phyloP scores from a whole-genome alignment of 2,797 vertebrate genomes.

The Erpetoichthys calabaricus region DNA sequence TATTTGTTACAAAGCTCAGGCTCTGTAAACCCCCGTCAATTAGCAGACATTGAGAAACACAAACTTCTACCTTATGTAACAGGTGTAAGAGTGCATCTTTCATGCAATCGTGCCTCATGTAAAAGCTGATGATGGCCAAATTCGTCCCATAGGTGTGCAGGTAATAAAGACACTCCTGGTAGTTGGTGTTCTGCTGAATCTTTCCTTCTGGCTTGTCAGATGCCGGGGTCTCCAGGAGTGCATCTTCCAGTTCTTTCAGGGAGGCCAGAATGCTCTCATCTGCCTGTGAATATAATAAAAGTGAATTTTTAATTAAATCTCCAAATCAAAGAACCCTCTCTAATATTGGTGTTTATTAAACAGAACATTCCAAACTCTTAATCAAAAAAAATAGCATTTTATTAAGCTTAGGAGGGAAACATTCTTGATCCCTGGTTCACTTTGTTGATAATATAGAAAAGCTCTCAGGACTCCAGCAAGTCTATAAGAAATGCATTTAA shows the following conservation, averaged over 20 bases:
- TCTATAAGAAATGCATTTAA: no score
- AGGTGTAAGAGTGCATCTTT: slow-evolving; percentile 73
- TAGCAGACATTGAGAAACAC: no score
- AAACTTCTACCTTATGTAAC: slow-evolving; percentile 59
- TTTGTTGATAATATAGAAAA: no score
- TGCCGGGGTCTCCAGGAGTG: slow-evolving; percentile 46
- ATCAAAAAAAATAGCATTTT: no score
- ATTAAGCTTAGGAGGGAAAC: no score
- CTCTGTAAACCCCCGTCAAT: no score
- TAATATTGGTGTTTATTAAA: no score
- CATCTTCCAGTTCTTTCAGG: slow-evolving; percentile 67
- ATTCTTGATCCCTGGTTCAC: no score
- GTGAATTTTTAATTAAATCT: background rate
- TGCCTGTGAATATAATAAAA: slow-evolving; percentile 21
- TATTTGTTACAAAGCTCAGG: no score
- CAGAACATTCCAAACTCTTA: no score
- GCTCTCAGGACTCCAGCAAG: no score
- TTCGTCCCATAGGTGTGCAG: slow-evolving; percentile 77
- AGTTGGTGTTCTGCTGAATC: slow-evolving; percentile 48
- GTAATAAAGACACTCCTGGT: slow-evolving; percentile 87
- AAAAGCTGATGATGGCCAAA: slow-evolving; percentile 79
- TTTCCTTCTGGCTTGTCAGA: slow-evolving; percentile 56
- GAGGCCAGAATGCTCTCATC: slow-evolving; percentile 81
- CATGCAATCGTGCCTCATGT: slow-evolving; percentile 73
- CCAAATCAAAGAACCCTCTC: no score